Percentiles rank a stretch among this genome's conserved stretches.
Conservation (phyloP, 2,888 invertebrate species). For the Trichogramma evanescens region DNA sequence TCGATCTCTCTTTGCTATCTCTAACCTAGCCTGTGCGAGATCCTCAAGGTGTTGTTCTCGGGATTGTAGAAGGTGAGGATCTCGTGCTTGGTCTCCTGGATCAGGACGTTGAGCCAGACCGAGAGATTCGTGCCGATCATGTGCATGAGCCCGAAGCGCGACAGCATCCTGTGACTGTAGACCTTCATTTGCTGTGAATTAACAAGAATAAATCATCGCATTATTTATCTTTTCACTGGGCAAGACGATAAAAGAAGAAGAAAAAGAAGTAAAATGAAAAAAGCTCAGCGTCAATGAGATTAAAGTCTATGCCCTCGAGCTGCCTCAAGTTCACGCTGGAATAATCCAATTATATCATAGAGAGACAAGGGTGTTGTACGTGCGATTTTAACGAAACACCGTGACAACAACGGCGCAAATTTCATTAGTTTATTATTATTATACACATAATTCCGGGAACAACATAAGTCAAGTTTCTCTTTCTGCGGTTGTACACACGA, state of each 20-base stretch:
- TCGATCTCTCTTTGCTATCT: constrained; percentile 22
- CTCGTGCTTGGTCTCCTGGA: constrained; percentile 93
- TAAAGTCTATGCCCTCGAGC: too few species aligned
- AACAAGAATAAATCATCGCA: neutral
- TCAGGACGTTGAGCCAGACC: constrained; percentile 91
- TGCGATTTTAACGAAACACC: too few species aligned
- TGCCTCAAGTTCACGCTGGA: too few species aligned
- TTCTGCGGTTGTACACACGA: too few species aligned
- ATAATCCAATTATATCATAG: too few species aligned
- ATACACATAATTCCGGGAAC: too few species aligned
- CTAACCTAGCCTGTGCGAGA: constrained; percentile 68
- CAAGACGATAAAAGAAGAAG: too few species aligned
- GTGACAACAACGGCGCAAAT: too few species aligned
- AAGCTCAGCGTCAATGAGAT: neutral
- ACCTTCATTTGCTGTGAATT: constrained; percentile 75
- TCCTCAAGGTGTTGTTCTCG: constrained; percentile 73
- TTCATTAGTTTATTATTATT: too few species aligned
- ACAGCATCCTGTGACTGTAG: constrained; percentile 78
- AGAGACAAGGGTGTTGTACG: too few species aligned
- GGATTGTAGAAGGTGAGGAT: constrained; percentile 86
- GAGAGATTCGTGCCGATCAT: constrained; percentile 97
- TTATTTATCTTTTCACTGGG: too few species aligned
- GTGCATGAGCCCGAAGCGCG: constrained; percentile 95
- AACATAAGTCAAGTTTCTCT: too few species aligned
- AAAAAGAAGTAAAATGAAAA: neutral